These are phyloP conservation scores for Cichlasoma orientale DNA, from an alignment of 2,797 vertebrate genomes.

Conservation along the genomic window DNA sequence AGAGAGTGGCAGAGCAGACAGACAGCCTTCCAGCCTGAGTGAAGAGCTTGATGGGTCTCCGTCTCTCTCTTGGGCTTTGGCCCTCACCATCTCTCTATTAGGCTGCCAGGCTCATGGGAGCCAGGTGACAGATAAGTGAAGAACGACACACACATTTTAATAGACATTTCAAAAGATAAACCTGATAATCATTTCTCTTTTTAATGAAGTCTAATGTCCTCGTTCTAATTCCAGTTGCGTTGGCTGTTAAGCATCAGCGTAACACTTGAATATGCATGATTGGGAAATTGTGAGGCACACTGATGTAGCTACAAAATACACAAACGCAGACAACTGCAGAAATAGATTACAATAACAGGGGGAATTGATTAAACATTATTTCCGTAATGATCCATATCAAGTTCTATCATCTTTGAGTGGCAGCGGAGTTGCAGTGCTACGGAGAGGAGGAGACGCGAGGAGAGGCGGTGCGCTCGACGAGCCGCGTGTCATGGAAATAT, in stretches of 20 bases:
- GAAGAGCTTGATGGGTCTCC: constrained; percentile 73
- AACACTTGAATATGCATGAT: constrained; percentile 83
- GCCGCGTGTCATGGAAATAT: constrained; percentile 66
- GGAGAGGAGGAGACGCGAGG: constrained; percentile 4
- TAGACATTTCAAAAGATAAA: constrained; percentile 88
- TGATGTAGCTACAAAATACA: constrained; percentile 70
- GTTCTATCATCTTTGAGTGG: constrained; percentile 77
- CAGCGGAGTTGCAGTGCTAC: constrained; percentile 36
- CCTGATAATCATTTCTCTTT: constrained; percentile 86
- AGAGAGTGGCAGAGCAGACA: constrained; percentile 64
- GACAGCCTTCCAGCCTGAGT: constrained; percentile 68
- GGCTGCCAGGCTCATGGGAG: constrained; percentile 81
- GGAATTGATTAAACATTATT: constrained; percentile 84
- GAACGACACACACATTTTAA: constrained; percentile 85
- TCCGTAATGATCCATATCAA: constrained; percentile 82
- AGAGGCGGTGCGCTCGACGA: constrained; percentile 33
- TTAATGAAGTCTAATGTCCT: constrained; percentile 88
- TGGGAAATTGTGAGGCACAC: constrained; percentile 67
- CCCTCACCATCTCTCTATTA: constrained; percentile 85
- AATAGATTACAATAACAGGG: constrained; percentile 78
- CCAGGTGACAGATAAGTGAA: constrained; percentile 87
- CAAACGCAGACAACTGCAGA: constrained; percentile 79
- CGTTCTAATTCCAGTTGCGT: constrained; percentile 82
- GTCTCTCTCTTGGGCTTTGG: constrained; percentile 81
- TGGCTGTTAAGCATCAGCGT: constrained; percentile 79